Evolutionary conservation across 1,140 invertebrate genomes (phyloP), one percentile per base, ranked within the genome.

Genomic region (Liolophura sinensis): DNA sequence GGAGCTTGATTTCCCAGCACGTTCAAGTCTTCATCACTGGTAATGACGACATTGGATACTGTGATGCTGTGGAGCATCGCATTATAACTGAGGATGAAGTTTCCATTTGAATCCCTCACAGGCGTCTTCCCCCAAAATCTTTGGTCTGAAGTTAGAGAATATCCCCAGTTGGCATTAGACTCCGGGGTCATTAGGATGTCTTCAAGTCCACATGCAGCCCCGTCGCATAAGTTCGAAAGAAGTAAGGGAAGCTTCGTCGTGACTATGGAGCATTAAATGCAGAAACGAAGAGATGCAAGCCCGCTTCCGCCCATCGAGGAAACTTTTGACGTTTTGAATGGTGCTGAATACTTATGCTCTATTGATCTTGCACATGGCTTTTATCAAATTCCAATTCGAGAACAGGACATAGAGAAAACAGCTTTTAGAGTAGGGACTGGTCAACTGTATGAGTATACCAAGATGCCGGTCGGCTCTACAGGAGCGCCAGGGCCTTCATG

Each of bases 381-480:
- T 60, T 76, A 79, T 79, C 85, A 86, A 64, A 67, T 86, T 1
- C 62, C 67, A 27, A 64, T 87, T 3, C 31, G 31, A 40, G 18
- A 22, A 6, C 22, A 67, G 16, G 67, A 63, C 24, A 62, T 62
- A 22, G 25, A 64, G 3, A 72, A 72, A 52, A 67, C 70, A 7
- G 85, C 85, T 0, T 86, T 86, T 71, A 25, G 63, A n/a, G 71
- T 71, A 0, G 75, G 78, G 9, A 75, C 76, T 0, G 64, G 77
- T 14, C 62, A 64, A 15, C 22, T 73, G 12, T 73, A 62, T 22
- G 65, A 71, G 48, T 68, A 64, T 40, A 56, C 49, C 0, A 24
- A 57, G 1, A 64, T 71, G 65, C 72, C 67, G 22, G 59, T 68
- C 22, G 69, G 69, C 22, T 59, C 79, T 15, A 62, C 25, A 14